These are phyloP conservation scores for Neodon shergylaensis DNA, from an alignment of 2,113 vertebrate genomes.

Conservation along the genomic window DNA sequence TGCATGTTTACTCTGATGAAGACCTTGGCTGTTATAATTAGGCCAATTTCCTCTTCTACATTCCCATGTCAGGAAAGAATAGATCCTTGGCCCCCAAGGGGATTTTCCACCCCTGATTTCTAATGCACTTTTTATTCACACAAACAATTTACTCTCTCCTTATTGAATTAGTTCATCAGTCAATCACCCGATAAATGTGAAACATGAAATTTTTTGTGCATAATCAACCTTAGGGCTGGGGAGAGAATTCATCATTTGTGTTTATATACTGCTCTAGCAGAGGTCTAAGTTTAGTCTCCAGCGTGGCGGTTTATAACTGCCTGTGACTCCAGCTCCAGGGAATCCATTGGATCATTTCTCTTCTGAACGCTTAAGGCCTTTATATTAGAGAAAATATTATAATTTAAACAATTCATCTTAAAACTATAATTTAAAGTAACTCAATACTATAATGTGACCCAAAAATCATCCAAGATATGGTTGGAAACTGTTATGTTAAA, in stretches of 20 bases:
- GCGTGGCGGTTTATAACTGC: not conserved
- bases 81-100: not conserved
- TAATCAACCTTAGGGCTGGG: too few relatives aligned
- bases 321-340: not conserved
- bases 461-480: not conserved
- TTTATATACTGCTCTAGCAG: not conserved
- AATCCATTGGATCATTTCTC: too few relatives aligned
- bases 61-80: not conserved
- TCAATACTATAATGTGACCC: not conserved
- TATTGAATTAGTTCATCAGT: not conserved
- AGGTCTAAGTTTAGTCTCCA: not conserved
- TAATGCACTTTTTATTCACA: not conserved
- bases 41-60: not conserved
- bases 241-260: not conserved
- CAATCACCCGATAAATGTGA: not conserved
- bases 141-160: not conserved
- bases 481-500: not conserved
- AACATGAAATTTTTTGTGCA: too few relatives aligned
- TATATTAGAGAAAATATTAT: not conserved
- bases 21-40: not conserved
- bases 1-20: not conserved
- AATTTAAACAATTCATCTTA: not conserved
- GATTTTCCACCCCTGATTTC: not conserved
- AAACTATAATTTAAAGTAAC: not conserved
- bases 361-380: not conserved